phyloP scores from a whole-genome alignment of 1,140 invertebrate species.

The Caerostris darwini region DNA sequence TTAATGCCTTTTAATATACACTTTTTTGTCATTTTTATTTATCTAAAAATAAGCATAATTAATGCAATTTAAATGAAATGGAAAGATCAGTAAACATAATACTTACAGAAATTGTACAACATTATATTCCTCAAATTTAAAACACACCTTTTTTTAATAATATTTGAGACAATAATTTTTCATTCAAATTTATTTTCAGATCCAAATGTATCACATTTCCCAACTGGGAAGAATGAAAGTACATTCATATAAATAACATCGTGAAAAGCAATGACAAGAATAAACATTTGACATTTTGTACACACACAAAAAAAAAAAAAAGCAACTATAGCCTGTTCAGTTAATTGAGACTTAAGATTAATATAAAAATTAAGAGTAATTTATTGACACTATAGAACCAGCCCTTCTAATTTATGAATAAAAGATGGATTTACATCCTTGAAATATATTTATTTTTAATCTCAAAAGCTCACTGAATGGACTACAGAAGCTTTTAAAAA shows the following conservation, averaged over 20 bases:
- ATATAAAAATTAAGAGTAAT: background rate
- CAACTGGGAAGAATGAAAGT: slow-evolving; percentile 38
- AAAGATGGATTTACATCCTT: background rate
- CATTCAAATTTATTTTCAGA: slow-evolving; percentile 20
- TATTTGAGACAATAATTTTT: too few relatives aligned
- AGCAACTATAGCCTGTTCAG: background rate
- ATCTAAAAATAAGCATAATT: too few relatives aligned
- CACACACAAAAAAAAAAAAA: background rate
- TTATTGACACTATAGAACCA: background rate
- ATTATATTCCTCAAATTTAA: too few relatives aligned
- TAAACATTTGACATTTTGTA: background rate
- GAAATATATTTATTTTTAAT: background rate
- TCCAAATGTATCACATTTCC: slow-evolving; percentile 50
- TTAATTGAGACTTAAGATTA: background rate
- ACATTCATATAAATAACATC: background rate
- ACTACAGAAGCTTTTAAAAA: background rate
- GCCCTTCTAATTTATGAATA: background rate
- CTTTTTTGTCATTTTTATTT: too few relatives aligned
- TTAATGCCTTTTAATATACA: too few relatives aligned
- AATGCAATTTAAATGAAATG: too few relatives aligned
- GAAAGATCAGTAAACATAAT: too few relatives aligned
- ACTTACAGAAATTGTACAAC: too few relatives aligned
- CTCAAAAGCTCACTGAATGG: background rate
- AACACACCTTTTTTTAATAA: too few relatives aligned
- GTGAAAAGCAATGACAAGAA: background rate